Base-by-base conservation (phyloP, 2,113 vertebrate species). In the Anarhynchus alexandrinus region DNA sequence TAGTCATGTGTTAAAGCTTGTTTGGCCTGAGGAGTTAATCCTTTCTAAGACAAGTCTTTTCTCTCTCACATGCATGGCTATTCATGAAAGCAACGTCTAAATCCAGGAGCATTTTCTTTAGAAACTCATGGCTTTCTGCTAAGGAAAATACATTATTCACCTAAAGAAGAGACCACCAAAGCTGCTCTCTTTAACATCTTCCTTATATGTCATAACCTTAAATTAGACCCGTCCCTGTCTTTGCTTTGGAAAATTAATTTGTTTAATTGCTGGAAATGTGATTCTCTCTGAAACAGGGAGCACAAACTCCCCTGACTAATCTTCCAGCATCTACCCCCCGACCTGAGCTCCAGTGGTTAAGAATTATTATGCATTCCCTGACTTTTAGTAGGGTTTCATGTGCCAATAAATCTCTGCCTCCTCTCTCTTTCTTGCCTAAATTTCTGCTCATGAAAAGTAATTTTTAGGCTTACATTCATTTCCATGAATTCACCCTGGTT, bases 21-120 rank as follows among this genome's bases (percentile, higher is more conserved):
- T 82, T 93, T 95, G 76, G 65, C 85, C 76, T 67, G 80, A 93
- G 80, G 80, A 92, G 27, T 95, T 94, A 96, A 95, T 96, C 81
- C 81, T 89, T 94, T 64, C 69, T 89, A 87, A 96, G 58, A 70
- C 74, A 80, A 89, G 54, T 45, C 38, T 90, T 94, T 94, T 76
- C 55, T 94, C 42, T 74, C 89, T 94, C 43, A 61, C 25, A 23
- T 91, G 64, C 77, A 42, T 71, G 64, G 51, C 22, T 88, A 67
- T 82, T 84, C 78, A 55, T 85, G 84, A 73, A 90, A 87, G 36
- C 49, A 19, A 4, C 7, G 29, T 77, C 70, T 80, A 90, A 96
- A 90, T 87, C 62, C 82, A 86, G 51, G 34, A 49, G 19, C 18
- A 20, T 66, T 95, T 95, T 87, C 89, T 51, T 67, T 23, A 80